phyloP scores from a whole-genome alignment of 2,888 invertebrate genomes.

The Dendrolimus houi region DNA sequence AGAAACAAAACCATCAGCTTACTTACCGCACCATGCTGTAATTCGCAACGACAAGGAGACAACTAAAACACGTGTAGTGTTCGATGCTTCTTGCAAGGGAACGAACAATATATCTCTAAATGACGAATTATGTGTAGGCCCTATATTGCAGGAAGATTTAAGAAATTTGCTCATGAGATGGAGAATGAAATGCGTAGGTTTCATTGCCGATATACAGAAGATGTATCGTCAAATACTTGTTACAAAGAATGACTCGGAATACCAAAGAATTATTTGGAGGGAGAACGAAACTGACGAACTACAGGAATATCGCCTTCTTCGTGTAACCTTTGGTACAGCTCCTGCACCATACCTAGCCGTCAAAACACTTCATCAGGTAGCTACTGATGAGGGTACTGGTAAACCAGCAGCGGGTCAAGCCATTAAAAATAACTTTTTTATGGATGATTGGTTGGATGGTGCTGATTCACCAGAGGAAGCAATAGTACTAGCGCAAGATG shows the following conservation, averaged over 20 bases:
- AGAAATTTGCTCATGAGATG: no score
- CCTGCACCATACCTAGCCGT: slow-evolving; percentile 23
- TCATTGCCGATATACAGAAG: slow-evolving; percentile 3
- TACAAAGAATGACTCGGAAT: slow-evolving; percentile 3
- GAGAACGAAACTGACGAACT: slow-evolving; percentile 1
- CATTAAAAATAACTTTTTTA: slow-evolving; percentile 12
- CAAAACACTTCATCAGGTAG: slow-evolving; percentile 17
- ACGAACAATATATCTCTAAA: background rate
- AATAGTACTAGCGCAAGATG: slow-evolving; percentile 10
- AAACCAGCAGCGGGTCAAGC: slow-evolving; percentile 10
- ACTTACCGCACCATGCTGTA: no score
- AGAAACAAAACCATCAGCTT: no score
- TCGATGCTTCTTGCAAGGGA: background rate
- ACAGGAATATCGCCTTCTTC: slow-evolving; percentile 9
- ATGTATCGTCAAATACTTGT: slow-evolving; percentile 6
- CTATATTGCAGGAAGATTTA: background rate
- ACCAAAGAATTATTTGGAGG: slow-evolving; percentile 7
- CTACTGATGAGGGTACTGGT: slow-evolving; percentile 14
- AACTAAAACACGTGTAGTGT: background rate
- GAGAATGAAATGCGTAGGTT: background rate
- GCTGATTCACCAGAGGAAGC: slow-evolving; percentile 9
- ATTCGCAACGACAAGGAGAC: background rate
- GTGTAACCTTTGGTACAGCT: slow-evolving; percentile 16
- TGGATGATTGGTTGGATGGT: slow-evolving; percentile 19
- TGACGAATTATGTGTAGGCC: background rate